Conservation (phyloP, 2,888 invertebrate genomes). For the Eristalinus aeneus region DNA sequence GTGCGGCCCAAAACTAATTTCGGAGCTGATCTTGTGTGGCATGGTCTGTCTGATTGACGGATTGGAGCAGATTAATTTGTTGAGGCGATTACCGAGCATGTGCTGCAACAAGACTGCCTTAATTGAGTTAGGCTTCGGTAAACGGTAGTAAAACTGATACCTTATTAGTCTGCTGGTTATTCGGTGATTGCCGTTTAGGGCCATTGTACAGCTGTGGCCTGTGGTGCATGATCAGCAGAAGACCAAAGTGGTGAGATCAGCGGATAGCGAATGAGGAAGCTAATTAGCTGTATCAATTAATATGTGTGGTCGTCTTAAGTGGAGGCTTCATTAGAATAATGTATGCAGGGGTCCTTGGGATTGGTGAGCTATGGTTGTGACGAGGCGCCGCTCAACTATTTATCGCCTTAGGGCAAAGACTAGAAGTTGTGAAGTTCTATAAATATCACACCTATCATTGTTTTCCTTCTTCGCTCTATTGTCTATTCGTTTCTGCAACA, state of each 20-base stretch:
- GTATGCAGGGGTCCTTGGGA: no score
- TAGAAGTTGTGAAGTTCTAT: no score
- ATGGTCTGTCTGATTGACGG: conserved; percentile 34
- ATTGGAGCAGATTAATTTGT: conserved; percentile 55
- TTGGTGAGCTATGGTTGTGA: no score
- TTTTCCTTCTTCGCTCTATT: no score
- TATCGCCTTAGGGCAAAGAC: no score
- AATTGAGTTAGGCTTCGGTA: conserved; percentile 52
- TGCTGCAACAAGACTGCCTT: conserved; percentile 21
- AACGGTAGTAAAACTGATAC: conserved; percentile 39
- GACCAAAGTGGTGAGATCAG: not conserved
- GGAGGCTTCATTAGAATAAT: no score
- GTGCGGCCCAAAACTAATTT: conserved; percentile 28
- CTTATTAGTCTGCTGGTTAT: conserved; percentile 31
- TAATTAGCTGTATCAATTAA: no score
- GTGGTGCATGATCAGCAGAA: not conserved
- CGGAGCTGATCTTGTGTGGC: conserved; percentile 39
- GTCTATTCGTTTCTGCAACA: no score
- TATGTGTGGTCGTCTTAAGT: no score
- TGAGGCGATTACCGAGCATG: conserved; percentile 45
- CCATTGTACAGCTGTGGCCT: not conserved
- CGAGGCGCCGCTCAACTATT: no score
- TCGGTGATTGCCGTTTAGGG: conserved; percentile 6
- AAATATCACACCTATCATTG: no score
- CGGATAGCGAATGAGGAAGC: no score